Conservation (phyloP, 2,113 vertebrate genomes). For the Ochotona curzoniae region DNA sequence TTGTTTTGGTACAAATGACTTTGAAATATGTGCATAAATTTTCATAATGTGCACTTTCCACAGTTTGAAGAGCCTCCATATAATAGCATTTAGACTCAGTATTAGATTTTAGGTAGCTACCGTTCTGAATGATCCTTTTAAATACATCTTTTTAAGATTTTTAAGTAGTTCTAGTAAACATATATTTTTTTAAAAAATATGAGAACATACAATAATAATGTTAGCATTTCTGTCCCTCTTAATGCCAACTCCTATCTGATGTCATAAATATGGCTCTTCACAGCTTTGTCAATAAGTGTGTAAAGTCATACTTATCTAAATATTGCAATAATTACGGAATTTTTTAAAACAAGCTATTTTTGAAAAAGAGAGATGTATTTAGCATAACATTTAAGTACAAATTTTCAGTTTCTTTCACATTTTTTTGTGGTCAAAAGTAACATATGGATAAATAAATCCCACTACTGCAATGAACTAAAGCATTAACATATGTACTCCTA, state of each 20-base stretch:
- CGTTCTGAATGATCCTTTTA: no score
- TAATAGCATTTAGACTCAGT: no score
- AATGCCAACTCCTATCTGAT: neutral
- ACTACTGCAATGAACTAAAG: neutral
- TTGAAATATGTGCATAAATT: no score
- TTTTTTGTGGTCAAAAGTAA: neutral
- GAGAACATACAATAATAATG: neutral
- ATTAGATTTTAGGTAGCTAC: no score
- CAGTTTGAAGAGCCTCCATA: no score
- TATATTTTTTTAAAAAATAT: neutral
- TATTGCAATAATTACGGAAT: neutral
- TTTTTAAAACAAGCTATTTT: conserved; percentile 1
- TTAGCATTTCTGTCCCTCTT: neutral
- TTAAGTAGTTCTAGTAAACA: neutral
- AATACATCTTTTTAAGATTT: no score
- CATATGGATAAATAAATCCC: neutral
- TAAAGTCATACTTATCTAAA: conserved; percentile 21
- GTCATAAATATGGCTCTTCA: neutral
- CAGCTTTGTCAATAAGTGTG: neutral
- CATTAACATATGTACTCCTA: neutral
- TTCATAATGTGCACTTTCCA: no score
- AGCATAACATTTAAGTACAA: neutral
- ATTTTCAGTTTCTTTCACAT: neutral
- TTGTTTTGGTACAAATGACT: no score
- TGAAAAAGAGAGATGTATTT: neutral